Evolutionary conservation across 1,140 invertebrate species (phyloP), one percentile per base, ranked within the genome.

Genomic region (Teleopsis dalmanni): DNA sequence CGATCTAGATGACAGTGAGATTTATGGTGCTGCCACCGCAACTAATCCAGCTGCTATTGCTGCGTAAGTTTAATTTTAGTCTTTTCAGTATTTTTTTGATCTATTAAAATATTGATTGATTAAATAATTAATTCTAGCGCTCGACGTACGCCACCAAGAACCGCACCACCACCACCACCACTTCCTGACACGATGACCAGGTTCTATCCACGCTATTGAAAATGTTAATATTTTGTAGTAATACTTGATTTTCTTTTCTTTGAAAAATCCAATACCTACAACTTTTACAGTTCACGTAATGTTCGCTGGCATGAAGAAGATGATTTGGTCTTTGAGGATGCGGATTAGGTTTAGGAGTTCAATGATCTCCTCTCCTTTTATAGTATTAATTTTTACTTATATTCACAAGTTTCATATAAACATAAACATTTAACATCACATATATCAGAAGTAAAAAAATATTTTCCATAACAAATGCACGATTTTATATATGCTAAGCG

Each of bases 161-260:
- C 57, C 11, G 62, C 65, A 4, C 64, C 64, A 14, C 64, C 64
- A 29, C 65, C 65, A 31, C 65, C 65, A 43, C 60, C 65, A 4
- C 62, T 62, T 7, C 65, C 65, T 50, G 59, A 60, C 50, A 52
- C 62, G 41, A 41, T 50, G 53, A 69, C 63, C 65, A 69, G 65
- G 65, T 68, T 68, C 56, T 62, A 61, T 53, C 54, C 65, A 67
- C 64, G 65, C 60, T 68, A 64, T 62, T 65, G 57, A 62, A 48
- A 34, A 48, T 38, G 33, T 55, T 58, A 59, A 54, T 52, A 19
- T 53, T 57, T 55, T 21, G 19, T 26, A 8, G 42, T 26, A 42
- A 42, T 41, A 27, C 19, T 25, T 36, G 11, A 11, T 13, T 3
- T 16, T 27, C 18, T 14, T 27, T 38, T 45, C 29, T 36, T 46